phyloP scores from a whole-genome alignment of 2,797 vertebrate genomes.

The Catharus ustulatus region DNA sequence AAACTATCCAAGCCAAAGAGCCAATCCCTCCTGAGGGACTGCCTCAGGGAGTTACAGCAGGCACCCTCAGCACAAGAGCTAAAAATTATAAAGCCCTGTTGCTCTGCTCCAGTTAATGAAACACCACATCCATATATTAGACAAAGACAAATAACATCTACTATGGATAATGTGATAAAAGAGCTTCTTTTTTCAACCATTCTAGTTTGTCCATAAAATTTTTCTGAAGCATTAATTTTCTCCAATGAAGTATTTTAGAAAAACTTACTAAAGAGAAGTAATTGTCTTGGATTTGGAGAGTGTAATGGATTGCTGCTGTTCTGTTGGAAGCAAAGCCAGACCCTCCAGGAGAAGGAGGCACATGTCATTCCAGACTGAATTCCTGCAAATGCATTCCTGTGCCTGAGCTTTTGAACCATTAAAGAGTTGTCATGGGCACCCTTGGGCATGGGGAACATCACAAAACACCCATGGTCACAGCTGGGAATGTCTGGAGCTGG shows the following conservation, averaged over 20 bases:
- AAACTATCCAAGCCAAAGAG: not conserved
- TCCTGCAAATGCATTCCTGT: not conserved
- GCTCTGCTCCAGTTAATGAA: not conserved
- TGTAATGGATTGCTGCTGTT: not conserved
- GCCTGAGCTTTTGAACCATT: not conserved
- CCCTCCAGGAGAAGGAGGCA: not conserved
- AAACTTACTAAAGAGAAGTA: not conserved
- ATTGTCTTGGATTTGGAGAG: not conserved
- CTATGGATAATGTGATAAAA: not conserved
- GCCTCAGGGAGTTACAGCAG: not conserved
- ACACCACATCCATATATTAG: not conserved
- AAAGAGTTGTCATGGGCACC: fast-evolving
- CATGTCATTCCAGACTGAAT: not conserved
- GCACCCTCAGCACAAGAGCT: not conserved
- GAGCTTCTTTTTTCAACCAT: not conserved
- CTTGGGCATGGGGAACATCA: not conserved
- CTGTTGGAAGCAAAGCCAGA: not conserved
- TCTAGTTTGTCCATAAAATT: not conserved
- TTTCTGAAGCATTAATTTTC: not conserved
- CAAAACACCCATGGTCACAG: not conserved
- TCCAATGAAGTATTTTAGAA: not conserved
- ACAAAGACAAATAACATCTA: not conserved
- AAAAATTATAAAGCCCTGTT: not conserved
- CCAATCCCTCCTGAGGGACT: not conserved
- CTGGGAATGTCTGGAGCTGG: conserved; percentile 6